These are phyloP conservation scores for Malurus melanocephalus DNA, from an alignment of 2,113 vertebrate species.

Conservation along the genomic window DNA sequence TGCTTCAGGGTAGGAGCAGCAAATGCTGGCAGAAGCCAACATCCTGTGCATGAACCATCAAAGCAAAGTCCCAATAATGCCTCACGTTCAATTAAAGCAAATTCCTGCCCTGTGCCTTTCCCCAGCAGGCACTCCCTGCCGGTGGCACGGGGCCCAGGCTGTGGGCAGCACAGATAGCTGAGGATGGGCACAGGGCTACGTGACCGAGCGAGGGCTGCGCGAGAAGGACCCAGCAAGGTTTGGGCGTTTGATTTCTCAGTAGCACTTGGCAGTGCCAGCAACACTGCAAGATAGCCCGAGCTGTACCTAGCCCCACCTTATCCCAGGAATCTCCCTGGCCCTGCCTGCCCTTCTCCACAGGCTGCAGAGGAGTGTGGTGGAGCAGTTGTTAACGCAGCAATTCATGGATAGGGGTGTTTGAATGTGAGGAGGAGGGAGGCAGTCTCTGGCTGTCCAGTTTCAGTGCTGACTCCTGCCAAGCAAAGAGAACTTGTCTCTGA, in stretches of 20 bases:
- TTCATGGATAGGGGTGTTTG: not conserved
- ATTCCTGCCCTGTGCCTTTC: not conserved
- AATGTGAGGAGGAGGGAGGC: accelerated
- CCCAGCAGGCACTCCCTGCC: not conserved
- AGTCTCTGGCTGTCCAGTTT: not conserved
- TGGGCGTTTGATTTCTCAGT: not conserved
- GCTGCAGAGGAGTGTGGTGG: not conserved
- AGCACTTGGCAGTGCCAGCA: not conserved
- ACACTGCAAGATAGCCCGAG: not conserved
- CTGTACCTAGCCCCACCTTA: not conserved
- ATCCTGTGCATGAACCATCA: not conserved
- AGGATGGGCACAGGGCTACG: not conserved
- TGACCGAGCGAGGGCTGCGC: not conserved
- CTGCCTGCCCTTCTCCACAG: not conserved
- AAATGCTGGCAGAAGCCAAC: not conserved
- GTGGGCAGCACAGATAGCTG: not conserved
- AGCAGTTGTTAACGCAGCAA: not conserved
- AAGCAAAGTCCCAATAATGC: not conserved
- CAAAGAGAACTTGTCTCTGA: not conserved
- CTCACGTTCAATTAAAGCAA: accelerated
- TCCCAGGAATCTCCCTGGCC: not conserved
- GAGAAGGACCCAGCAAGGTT: not conserved
- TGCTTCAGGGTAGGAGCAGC: not conserved
- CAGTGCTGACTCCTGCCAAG: not conserved
- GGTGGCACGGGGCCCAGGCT: not conserved